These are phyloP conservation scores for Lasius platythorax DNA, from an alignment of 2,888 invertebrate species.

Conservation along the genomic window DNA sequence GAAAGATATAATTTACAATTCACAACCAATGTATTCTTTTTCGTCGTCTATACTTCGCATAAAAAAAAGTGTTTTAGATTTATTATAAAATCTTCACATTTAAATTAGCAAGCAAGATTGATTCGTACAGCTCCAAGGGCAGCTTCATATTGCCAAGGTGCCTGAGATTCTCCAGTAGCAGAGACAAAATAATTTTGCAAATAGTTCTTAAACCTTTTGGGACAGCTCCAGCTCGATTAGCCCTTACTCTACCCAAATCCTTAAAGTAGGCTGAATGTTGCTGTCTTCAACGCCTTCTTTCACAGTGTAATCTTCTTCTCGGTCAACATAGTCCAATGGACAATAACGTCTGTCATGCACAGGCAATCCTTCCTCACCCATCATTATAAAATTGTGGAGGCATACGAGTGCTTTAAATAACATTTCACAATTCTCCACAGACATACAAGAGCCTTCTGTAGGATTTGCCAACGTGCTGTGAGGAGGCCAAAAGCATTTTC, in stretches of 20 bases:
- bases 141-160: conserved; percentile 2
- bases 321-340: not conserved
- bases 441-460: conserved; percentile 8
- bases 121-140: not conserved
- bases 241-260: not conserved
- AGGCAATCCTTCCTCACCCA: not conserved
- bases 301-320: not conserved
- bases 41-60: no score
- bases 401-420: not conserved
- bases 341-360: not conserved
- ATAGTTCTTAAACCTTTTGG: not conserved
- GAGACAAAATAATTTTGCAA: conserved; percentile 7
- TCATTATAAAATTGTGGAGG: conserved; percentile 5
- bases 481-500: not conserved
- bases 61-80: no score
- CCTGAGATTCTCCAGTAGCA: conserved; percentile 1
- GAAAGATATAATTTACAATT: no score
- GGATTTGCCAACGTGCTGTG: not conserved
- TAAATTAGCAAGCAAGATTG: not conserved
- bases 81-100: no score
- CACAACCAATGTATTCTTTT: no score
- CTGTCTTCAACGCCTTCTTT: not conserved
- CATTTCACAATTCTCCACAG: not conserved
- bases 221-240: not conserved
- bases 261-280: conserved; percentile 13